Evolutionary conservation across 1,140 invertebrate species (phyloP).

Genomic region (Odontomachus brunneus): DNA sequence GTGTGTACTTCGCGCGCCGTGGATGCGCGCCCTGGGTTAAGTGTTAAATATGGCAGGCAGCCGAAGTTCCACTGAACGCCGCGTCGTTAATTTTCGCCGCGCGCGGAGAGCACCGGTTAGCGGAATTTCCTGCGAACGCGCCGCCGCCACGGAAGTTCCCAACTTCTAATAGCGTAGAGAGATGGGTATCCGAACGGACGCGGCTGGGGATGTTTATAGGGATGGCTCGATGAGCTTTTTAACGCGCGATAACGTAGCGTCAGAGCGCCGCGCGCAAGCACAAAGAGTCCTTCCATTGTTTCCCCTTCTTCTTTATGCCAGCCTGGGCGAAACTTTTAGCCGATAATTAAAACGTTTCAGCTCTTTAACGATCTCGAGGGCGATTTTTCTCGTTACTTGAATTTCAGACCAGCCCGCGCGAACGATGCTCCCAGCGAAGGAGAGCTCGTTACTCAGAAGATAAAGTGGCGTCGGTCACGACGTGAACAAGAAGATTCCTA

Average conservation of each 20-base stretch:
- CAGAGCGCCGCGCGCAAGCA: background rate
- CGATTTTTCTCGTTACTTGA: constrained; percentile 7
- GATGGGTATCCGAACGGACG: constrained; percentile 32
- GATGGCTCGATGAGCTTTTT: constrained; percentile 18
- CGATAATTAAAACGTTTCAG: constrained; percentile 12
- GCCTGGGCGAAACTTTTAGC: background rate
- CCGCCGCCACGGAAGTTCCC: constrained; percentile 9
- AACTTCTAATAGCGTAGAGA: constrained; percentile 44
- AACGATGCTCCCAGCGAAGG: background rate
- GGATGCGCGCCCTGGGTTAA: constrained; percentile 16
- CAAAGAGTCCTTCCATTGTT: constrained; percentile 5
- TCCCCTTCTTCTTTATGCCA: too few relatives aligned
- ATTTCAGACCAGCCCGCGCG: background rate
- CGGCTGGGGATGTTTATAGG: background rate
- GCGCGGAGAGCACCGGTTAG: constrained; percentile 12
- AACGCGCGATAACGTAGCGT: constrained; percentile 8
- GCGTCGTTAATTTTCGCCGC: constrained; percentile 42
- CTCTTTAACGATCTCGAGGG: background rate
- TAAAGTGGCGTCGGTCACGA: background rate
- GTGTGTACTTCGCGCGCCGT: background rate
- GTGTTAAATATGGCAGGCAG: constrained; percentile 21
- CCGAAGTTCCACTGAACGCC: constrained; percentile 23
- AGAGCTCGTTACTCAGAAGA: background rate
- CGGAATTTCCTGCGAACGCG: constrained; percentile 21
- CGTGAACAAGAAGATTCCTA: too few relatives aligned